A percentile compares a stretch with the other conserved stretches of the same genome.
Conservation (phyloP, 2,113 vertebrate species). For the Alces alces region DNA sequence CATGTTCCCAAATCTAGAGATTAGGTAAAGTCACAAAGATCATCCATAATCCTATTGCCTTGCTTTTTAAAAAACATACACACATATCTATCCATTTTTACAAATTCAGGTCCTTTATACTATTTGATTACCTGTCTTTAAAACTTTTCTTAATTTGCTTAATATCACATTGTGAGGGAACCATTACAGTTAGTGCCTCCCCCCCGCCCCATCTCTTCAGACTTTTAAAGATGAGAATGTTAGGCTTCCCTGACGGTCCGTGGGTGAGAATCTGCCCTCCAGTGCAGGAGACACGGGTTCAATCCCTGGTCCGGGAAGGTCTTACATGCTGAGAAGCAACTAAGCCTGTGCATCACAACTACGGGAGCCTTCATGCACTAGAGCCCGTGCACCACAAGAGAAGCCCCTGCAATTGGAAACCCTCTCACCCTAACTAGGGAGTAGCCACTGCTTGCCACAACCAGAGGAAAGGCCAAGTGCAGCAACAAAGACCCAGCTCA, state of each 20-base stretch:
- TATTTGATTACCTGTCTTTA: neutral
- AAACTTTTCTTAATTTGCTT: neutral
- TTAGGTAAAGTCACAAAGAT: neutral
- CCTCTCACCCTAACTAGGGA: neutral
- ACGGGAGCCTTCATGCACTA: neutral
- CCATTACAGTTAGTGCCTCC: neutral
- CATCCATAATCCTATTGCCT: neutral
- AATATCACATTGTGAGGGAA: neutral
- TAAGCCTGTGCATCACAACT: neutral
- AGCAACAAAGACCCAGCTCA: neutral
- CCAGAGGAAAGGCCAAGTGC: neutral
- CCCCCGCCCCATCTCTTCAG: neutral
- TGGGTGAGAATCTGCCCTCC: neutral
- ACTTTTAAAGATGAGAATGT: neutral
- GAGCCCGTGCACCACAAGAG: neutral
- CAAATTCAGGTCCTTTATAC: neutral
- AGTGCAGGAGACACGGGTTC: neutral
- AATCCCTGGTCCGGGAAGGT: neutral
- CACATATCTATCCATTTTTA: neutral
- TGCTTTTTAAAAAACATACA: neutral
- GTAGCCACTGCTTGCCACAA: neutral
- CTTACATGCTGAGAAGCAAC: neutral
- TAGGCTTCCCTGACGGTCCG: neutral
- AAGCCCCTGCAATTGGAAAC: neutral
- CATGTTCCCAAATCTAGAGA: neutral